Evolutionary conservation across 2,888 invertebrate genomes (phyloP).

Genomic region (Alsophila aescularia): DNA sequence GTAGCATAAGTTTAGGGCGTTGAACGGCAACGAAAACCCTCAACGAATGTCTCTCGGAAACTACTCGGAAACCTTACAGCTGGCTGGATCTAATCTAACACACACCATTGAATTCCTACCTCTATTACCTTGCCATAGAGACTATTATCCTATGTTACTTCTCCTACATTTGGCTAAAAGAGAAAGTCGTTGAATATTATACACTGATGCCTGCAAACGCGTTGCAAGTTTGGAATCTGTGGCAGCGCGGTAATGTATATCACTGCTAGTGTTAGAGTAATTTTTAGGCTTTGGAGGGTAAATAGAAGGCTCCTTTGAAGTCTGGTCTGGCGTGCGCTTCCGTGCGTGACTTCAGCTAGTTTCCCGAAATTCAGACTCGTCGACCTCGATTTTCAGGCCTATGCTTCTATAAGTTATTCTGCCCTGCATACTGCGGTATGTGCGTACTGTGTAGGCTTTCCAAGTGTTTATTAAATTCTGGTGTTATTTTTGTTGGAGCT

Average conservation of each 20-base stretch:
- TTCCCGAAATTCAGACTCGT: constrained; percentile 70
- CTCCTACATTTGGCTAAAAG: neutral
- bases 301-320: constrained; percentile 31
- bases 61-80: constrained; percentile 70
- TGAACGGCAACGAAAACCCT: constrained; percentile 11
- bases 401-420: constrained; percentile 75
- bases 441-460: constrained; percentile 60
- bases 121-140: constrained; percentile 41
- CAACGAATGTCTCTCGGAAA: constrained; percentile 20
- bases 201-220: constrained; percentile 22
- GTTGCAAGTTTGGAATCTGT: constrained; percentile 23
- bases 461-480: constrained; percentile 50
- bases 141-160: constrained; percentile 9
- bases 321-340: constrained; percentile 74
- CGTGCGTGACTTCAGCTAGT: constrained; percentile 77
- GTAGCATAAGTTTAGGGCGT: constrained; percentile 1
- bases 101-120: constrained; percentile 43
- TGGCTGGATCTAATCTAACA: constrained; percentile 39
- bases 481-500: constrained; percentile 41
- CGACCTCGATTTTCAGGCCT: constrained; percentile 79
- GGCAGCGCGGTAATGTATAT: constrained; percentile 37
- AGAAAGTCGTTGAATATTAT: constrained; percentile 36
- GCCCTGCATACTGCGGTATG: constrained; percentile 74
- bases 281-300: constrained; percentile 38
- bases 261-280: constrained; percentile 2